Percentiles rank a stretch among this genome's conserved stretches.
Conservation (phyloP, 2,888 invertebrate species). For the Halictus quadricinctus region DNA sequence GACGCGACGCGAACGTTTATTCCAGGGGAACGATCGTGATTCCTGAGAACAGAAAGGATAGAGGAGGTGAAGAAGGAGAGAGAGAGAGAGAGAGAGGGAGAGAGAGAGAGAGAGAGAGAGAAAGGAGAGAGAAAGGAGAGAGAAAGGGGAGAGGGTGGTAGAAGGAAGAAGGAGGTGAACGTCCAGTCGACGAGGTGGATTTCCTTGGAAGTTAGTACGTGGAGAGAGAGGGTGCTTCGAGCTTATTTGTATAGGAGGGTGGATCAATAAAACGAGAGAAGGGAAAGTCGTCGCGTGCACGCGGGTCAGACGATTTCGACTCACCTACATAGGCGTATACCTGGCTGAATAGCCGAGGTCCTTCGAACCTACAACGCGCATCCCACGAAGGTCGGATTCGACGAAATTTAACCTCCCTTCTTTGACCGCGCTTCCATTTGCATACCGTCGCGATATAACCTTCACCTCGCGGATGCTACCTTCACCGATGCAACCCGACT, state of each 20-base stretch:
- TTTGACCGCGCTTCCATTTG: conserved; percentile 44
- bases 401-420: conserved; percentile 46
- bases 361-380: conserved; percentile 46
- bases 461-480: conserved; percentile 33
- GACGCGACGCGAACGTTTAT: conserved; percentile 37
- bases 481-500: conserved; percentile 14
- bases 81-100: not conserved
- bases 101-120: not conserved
- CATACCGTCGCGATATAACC: conserved; percentile 38
- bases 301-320: conserved; percentile 74
- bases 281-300: conserved; percentile 78
- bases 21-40: conserved; percentile 41
- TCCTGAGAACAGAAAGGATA: conserved; percentile 16
- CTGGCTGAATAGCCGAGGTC: conserved; percentile 71
- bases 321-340: conserved; percentile 69
- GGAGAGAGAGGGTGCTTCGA: conserved; percentile 70
- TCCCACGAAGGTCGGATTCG: conserved; percentile 62
- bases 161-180: conserved; percentile 58
- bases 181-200: conserved; percentile 66
- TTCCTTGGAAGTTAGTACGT: conserved; percentile 72
- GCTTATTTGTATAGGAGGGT: conserved; percentile 79
- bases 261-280: conserved; percentile 82
- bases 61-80: not conserved
- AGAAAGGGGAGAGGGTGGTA: not conserved
- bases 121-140: not conserved